Evolutionary conservation across 2,113 vertebrate species (phyloP).

Genomic region (Carollia perspicillata): DNA sequence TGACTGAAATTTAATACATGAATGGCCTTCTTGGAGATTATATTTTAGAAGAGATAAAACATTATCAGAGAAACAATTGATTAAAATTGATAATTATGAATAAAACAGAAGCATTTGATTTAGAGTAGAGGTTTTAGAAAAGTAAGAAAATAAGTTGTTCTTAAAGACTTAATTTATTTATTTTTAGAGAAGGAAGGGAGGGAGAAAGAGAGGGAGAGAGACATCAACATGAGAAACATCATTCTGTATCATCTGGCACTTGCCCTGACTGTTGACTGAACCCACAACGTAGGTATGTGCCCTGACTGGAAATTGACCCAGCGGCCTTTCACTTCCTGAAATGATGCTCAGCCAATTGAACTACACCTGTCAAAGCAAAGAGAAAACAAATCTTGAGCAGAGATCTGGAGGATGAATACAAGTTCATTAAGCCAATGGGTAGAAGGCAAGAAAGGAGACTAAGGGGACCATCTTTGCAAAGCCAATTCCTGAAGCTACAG

Average conservation of each 20-base stretch:
- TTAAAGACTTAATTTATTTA: too few relatives aligned
- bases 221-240: too few relatives aligned
- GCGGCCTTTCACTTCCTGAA: too few relatives aligned
- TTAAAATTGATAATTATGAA: conserved; percentile 13
- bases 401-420: not conserved
- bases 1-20: not conserved
- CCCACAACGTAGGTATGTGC: too few relatives aligned
- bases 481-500: not conserved
- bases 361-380: too few relatives aligned
- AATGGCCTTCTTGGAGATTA: not conserved
- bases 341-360: too few relatives aligned
- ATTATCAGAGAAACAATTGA: not conserved
- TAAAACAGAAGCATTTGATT: not conserved
- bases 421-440: not conserved
- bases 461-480: not conserved
- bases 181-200: too few relatives aligned
- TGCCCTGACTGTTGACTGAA: too few relatives aligned
- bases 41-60: not conserved
- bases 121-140: not conserved
- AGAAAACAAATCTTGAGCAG: not conserved
- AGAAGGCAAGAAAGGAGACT: not conserved
- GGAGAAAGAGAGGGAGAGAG: too few relatives aligned
- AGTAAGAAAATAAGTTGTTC: not conserved
- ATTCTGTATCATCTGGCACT: too few relatives aligned
- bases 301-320: too few relatives aligned